These are phyloP conservation scores for Anaspis maculata DNA, from an alignment of 2,888 invertebrate species.

Conservation along the genomic window DNA sequence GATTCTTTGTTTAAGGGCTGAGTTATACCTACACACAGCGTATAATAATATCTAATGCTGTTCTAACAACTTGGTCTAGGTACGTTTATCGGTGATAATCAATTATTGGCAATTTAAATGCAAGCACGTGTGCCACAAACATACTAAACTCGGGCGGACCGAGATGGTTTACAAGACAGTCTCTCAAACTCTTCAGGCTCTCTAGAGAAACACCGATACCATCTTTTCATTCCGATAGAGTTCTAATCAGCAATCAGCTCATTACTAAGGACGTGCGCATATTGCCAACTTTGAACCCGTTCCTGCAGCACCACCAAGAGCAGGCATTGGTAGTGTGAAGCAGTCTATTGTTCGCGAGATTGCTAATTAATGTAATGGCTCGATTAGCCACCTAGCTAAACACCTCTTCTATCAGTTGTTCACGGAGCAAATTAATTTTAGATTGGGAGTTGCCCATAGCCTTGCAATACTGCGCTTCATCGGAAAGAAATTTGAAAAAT, in stretches of 20 bases:
- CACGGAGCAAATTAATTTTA: no score
- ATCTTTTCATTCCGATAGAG: conserved; percentile 13
- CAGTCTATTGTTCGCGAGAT: conserved; percentile 14
- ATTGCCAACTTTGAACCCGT: conserved; percentile 16
- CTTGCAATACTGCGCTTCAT: no score
- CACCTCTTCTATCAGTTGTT: no score
- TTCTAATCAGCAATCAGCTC: conserved; percentile 14
- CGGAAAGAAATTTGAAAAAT: no score
- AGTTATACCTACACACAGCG: no score
- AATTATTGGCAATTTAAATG: neutral
- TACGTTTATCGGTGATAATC: no score
- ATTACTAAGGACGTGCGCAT: conserved; percentile 16
- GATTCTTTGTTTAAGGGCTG: no score
- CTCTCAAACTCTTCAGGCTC: neutral
- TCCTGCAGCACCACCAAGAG: neutral
- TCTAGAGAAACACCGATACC: conserved; percentile 5
- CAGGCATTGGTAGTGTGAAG: conserved; percentile 4
- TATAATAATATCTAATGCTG: no score
- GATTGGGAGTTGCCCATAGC: no score
- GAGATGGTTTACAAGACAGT: neutral
- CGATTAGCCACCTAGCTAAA: conserved; percentile 12
- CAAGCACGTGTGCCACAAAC: conserved; percentile 8
- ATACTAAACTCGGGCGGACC: conserved; percentile 11
- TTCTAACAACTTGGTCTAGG: no score
- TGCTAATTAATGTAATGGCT: conserved; percentile 15